Conservation (phyloP, 2,888 invertebrate genomes). For the Synergus itoensis region DNA sequence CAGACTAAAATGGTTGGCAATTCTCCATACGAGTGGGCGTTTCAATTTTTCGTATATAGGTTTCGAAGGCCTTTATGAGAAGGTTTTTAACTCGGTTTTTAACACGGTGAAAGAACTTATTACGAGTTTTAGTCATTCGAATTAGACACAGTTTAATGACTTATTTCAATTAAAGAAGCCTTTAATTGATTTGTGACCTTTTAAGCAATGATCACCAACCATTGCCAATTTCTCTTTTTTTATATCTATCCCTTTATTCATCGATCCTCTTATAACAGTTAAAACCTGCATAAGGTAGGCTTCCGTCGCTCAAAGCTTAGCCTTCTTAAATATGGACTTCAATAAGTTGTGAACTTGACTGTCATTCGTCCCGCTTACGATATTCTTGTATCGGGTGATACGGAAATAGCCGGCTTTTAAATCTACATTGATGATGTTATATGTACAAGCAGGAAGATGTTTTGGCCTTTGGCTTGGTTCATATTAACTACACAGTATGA, state of each 20-base stretch:
- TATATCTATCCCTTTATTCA: conserved; percentile 3
- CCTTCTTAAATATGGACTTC: neutral
- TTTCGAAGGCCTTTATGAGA: conserved; percentile 19
- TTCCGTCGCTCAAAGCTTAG: neutral
- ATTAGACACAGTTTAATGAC: conserved; percentile 21
- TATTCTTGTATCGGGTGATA: conserved; percentile 11
- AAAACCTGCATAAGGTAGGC: neutral
- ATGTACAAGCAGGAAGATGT: neutral
- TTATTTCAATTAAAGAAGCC: conserved; percentile 4
- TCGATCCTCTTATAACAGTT: conserved; percentile 2
- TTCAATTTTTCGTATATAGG: conserved; percentile 9
- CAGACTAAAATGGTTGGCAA: neutral
- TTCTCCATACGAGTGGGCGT: conserved; percentile 9
- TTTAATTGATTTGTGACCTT: neutral
- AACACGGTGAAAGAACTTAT: neutral
- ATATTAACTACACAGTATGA: neutral
- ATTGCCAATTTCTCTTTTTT: neutral
- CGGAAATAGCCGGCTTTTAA: neutral
- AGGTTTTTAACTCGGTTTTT: neutral
- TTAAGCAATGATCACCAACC: neutral
- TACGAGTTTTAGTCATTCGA: conserved; percentile 1
- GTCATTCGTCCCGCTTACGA: conserved; percentile 16
- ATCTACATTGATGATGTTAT: neutral
- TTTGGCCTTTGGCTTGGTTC: too few species aligned
- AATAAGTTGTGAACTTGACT: conserved; percentile 33